Evolutionary conservation across 1,140 invertebrate genomes (phyloP), one percentile per base, ranked within the genome.

Genomic region (Adoxophyes honmai): DNA sequence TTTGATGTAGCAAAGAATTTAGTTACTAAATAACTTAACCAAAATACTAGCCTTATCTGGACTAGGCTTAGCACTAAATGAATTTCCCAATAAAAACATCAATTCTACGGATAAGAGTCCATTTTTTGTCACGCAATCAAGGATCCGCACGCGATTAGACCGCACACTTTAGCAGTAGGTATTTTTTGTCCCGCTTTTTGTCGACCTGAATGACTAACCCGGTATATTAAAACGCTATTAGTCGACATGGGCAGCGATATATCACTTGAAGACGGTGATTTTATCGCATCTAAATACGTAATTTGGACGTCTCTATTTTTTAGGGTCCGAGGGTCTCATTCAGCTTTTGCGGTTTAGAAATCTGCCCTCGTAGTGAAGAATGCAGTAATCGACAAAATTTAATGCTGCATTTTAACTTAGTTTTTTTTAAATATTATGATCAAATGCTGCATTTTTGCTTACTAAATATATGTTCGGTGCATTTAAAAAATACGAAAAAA

Each of bases 221-320:
- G 42, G 62, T 78, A 80, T 85, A 87, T 88, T 88, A 88, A 84
- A 88, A 86, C 60, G 81, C 82, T 88, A 88, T 88, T 88, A 88
- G 85, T 74, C 68, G 75, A 84, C 70, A 81, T 70, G 73, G 63
- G 59, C 59, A 67, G 62, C 76, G 68, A 84, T 84, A 84, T 80
- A 86, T 86, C 83, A 86, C 78, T 81, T 66, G 66, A 57, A 74
- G 78, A 75, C 78, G 74, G 72, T 75, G 79, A 88, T 80, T 79
- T 81, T 86, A 88, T 84, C 81, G 73, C 64, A 65, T 58, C 70
- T 81, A 85, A 88, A 86, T 79, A 75, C 73, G 78, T 62, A 78
- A 83, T 85, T 77, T 75, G 68, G 73, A 80, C 78, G 75, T 78
- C 74, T 81, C 73, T 68, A 78, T 83, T 74, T 79, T 78, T 81